Percentiles rank a stretch among this genome's conserved stretches.
These are phyloP conservation scores for Crotalus tigris DNA, from an alignment of 2,113 vertebrate species.

Conservation along the genomic window DNA sequence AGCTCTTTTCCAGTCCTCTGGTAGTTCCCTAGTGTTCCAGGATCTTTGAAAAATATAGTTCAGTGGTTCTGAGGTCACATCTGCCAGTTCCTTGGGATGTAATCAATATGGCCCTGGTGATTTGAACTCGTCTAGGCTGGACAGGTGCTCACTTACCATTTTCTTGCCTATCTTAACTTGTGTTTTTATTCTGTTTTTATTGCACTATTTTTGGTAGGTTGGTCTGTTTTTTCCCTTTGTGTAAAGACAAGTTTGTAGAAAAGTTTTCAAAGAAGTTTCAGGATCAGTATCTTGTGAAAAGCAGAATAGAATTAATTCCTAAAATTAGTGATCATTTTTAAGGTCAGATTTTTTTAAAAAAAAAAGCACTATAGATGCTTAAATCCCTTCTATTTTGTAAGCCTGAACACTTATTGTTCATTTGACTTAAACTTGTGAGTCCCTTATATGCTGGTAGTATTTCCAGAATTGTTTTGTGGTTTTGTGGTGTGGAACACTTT, in stretches of 20 bases:
- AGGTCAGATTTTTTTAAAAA: not conserved
- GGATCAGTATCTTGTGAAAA: not conserved
- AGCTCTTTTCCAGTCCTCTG: too few relatives aligned
- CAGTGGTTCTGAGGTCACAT: too few relatives aligned
- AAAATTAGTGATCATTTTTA: not conserved
- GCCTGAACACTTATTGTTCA: constrained; percentile 21
- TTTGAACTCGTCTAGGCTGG: too few relatives aligned
- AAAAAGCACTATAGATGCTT: not conserved
- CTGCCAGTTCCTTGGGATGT: too few relatives aligned
- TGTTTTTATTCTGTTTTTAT: too few relatives aligned
- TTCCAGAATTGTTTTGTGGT: constrained; percentile 43
- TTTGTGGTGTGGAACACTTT: constrained; percentile 39
- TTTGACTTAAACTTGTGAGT: not conserved
- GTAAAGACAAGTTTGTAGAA: not conserved
- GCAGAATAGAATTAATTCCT: not conserved
- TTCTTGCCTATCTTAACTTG: too few relatives aligned
- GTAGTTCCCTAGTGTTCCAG: too few relatives aligned
- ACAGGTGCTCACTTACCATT: too few relatives aligned
- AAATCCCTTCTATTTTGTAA: not conserved
- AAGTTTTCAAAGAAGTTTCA: not conserved
- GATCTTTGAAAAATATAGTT: too few relatives aligned
- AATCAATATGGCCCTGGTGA: too few relatives aligned
- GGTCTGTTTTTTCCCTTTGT: too few relatives aligned
- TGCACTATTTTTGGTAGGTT: too few relatives aligned
- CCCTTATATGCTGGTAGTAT: constrained; percentile 7